These are phyloP conservation scores for Cheirogaleus medius DNA, from an alignment of 2,113 vertebrate species.

Conservation along the genomic window DNA sequence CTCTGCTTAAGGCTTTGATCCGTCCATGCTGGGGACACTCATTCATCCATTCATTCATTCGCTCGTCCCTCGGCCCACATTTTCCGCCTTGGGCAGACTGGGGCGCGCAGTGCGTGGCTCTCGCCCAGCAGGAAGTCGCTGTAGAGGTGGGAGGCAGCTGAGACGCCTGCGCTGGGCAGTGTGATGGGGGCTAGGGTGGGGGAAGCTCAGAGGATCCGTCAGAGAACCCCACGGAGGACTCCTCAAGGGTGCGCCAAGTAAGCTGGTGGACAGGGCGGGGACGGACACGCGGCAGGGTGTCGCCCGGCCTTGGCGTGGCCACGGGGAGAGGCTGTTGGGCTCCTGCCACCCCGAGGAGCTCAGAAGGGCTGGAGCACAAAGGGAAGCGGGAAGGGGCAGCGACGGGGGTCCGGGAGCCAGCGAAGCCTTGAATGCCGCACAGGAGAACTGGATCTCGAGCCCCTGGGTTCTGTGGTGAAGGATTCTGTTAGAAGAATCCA, in stretches of 20 bases:
- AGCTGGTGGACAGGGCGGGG: neutral
- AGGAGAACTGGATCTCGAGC: neutral
- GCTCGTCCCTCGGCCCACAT: fast-evolving
- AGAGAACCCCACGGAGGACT: neutral
- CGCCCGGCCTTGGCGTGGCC: neutral
- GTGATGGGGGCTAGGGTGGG: neutral
- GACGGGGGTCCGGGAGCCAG: neutral
- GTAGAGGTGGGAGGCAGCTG: neutral
- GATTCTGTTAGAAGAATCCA: neutral
- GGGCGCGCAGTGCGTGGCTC: neutral
- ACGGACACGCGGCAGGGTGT: neutral
- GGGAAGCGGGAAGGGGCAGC: neutral
- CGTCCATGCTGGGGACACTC: neutral
- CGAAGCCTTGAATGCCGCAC: neutral
- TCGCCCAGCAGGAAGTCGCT: neutral
- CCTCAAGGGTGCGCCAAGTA: no score
- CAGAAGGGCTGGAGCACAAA: neutral
- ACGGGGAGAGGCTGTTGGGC: neutral
- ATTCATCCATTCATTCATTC: fast-evolving
- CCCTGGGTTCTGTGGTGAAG: neutral
- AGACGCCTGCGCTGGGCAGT: fast-evolving
- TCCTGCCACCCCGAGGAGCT: neutral
- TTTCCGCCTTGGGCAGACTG: no score
- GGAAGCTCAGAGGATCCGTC: neutral
- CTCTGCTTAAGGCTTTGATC: neutral